These are phyloP conservation scores for Anarsia innoxiella DNA, from an alignment of 2,888 invertebrate species.

Conservation along the genomic window DNA sequence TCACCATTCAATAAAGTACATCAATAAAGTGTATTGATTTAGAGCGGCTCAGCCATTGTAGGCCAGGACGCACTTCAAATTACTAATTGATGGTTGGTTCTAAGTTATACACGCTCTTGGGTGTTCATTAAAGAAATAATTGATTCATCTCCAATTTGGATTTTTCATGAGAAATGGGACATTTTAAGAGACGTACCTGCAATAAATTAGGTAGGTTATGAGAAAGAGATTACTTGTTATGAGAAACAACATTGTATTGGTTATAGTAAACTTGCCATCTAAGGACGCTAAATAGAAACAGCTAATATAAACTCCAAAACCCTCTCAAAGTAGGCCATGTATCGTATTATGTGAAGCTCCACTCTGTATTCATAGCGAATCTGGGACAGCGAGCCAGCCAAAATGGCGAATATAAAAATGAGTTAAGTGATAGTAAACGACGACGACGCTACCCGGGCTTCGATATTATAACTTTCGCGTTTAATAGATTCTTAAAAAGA, in stretches of 20 bases:
- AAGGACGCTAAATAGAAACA: slow-evolving; percentile 39
- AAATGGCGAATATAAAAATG: slow-evolving; percentile 64
- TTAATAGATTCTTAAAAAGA: slow-evolving; percentile 51
- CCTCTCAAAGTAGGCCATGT: slow-evolving; percentile 50
- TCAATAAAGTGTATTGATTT: slow-evolving; percentile 31
- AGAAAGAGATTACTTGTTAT: no score
- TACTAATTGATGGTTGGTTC: slow-evolving; percentile 22
- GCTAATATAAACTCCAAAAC: slow-evolving; percentile 33
- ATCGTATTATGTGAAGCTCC: slow-evolving; percentile 46
- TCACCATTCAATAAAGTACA: slow-evolving; percentile 48
- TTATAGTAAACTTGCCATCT: no score
- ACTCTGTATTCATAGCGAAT: slow-evolving; percentile 59
- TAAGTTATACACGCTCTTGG: no score
- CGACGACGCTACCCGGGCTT: slow-evolving; percentile 33
- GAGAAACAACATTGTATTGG: no score
- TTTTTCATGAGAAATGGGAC: no score
- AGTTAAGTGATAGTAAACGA: slow-evolving; percentile 67
- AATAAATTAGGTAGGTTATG: no score
- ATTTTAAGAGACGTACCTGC: no score
- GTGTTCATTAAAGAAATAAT: no score
- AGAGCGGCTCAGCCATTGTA: slow-evolving; percentile 28
- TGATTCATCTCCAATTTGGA: no score
- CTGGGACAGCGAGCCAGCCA: slow-evolving; percentile 55
- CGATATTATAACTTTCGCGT: slow-evolving; percentile 48
- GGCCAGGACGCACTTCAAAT: slow-evolving; percentile 21